Evolutionary conservation across 2,113 vertebrate species (phyloP).

Genomic region (Cepphus grylle): DNA sequence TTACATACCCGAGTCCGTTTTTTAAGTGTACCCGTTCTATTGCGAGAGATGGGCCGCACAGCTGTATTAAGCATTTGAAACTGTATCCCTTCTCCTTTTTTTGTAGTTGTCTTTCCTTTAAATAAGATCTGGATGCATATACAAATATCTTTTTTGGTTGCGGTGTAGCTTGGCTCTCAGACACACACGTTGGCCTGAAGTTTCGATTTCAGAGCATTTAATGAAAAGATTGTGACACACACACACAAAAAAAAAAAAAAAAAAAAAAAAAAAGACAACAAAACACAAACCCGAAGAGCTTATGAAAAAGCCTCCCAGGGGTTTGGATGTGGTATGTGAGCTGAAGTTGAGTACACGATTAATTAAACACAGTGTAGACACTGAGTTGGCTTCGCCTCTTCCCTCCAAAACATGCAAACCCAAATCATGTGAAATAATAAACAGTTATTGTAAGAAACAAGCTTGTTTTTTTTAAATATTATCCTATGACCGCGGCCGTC

Average conservation of each 20-base stretch:
- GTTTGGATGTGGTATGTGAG: slow-evolving; percentile 35
- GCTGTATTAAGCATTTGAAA: background rate
- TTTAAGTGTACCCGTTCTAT: background rate
- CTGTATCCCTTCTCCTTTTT: background rate
- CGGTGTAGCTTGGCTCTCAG: background rate
- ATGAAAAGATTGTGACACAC: slow-evolving; percentile 13
- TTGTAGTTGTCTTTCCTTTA: background rate
- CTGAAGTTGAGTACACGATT: slow-evolving; percentile 51
- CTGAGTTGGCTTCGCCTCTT: slow-evolving; percentile 10
- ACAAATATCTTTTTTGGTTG: background rate
- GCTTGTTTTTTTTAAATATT: slow-evolving; percentile 44
- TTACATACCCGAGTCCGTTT: background rate
- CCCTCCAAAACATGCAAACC: slow-evolving; percentile 34
- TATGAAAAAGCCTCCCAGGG: slow-evolving; percentile 50
- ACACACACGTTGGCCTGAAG: background rate
- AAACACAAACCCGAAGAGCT: slow-evolving; percentile 45
- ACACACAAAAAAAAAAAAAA: background rate
- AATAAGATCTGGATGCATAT: background rate
- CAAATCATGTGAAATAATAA: slow-evolving; percentile 60
- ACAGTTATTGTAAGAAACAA: slow-evolving; percentile 61
- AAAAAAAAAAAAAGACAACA: background rate
- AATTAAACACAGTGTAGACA: slow-evolving; percentile 62
- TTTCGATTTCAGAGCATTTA: slow-evolving; percentile 28
- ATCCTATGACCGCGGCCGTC: slow-evolving; percentile 22
- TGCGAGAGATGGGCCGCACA: background rate